Percentiles rank a stretch among this genome's conserved stretches.
Conservation (phyloP, 1,140 invertebrate genomes). For the Plectus sambesii region DNA sequence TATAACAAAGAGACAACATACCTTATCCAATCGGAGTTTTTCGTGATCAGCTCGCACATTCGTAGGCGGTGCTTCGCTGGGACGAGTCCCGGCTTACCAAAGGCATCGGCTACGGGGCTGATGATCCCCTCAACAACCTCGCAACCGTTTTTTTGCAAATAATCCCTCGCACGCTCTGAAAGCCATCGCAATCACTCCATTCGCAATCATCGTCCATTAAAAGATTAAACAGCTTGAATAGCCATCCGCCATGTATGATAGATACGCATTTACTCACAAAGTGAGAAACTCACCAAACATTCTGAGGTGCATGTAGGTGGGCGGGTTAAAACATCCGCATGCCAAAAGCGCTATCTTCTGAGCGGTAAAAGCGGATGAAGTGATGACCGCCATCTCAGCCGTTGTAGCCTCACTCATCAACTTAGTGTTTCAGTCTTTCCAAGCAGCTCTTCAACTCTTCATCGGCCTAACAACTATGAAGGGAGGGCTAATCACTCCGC, state of each 20-base stretch:
- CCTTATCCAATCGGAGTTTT: slow-evolving; percentile 26
- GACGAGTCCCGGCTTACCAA: slow-evolving; percentile 10
- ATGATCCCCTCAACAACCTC: slow-evolving; percentile 33
- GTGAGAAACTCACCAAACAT: slow-evolving; percentile 57
- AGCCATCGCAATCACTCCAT: too few relatives aligned
- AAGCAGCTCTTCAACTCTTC: too few relatives aligned
- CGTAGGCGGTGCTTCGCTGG: slow-evolving; percentile 21
- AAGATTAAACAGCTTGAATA: neutral
- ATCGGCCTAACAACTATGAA: too few relatives aligned
- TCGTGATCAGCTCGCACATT: slow-evolving; percentile 28
- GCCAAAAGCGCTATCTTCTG: slow-evolving; percentile 66
- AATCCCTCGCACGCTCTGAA: slow-evolving; percentile 43
- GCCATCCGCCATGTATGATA: neutral
- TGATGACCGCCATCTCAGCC: too few relatives aligned
- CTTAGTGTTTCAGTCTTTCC: too few relatives aligned
- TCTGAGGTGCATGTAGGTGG: slow-evolving; percentile 88
- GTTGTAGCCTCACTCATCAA: too few relatives aligned
- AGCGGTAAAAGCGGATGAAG: too few relatives aligned
- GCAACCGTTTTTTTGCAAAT: slow-evolving; percentile 12
- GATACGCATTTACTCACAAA: slow-evolving; percentile 17
- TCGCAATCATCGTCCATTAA: too few relatives aligned
- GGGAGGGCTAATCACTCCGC: too few relatives aligned
- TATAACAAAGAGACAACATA: too few relatives aligned
- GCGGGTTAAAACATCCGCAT: slow-evolving; percentile 89
- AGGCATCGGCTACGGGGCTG: slow-evolving; percentile 30